Evolutionary conservation across 2,888 invertebrate genomes (phyloP), one percentile per base, ranked within the genome.

Genomic region (Pinctada fucata): DNA sequence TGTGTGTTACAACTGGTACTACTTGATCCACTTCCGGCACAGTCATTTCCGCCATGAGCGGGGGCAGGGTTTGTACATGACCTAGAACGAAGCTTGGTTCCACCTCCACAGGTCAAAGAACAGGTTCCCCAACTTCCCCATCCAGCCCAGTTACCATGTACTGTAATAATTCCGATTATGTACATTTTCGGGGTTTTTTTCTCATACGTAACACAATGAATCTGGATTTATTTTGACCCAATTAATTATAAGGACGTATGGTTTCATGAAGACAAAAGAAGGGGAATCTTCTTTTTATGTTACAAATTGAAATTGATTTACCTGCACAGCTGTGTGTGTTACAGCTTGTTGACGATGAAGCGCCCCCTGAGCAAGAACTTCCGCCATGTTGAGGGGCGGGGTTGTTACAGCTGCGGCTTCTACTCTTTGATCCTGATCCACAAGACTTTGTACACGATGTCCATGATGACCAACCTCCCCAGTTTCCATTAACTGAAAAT

Each of bases 351-450:
- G 73, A n/a, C 16, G 48, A 5, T 65, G 49, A 16, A 3, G 73
- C 16, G 3, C 58, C 49, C 16, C 73, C 73, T 3, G 48, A 13
- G 50, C 73, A 73, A 3, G 48, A 13, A 4, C 16, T 64, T 10
- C 75, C 75, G 13, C 75, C 75, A 52, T 68, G 51, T 49, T 50
- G 52, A 45, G 75, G 68, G 10, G 45, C 2, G 3, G 75, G 75
- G 47, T 75, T 73, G 2, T 8, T 72, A 31, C 82, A 79, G 2
- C 83, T 83, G 45, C 85, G 82, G 2, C 68, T 69, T 72, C 89
- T 88, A 4, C 63, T 78, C 65, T 84, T 79, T 0, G 79, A 78
- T 10, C 91, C 80, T n/a, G 76, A 65, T 31, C 49, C 73, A 50
- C 73, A 73, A 2, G 73, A 78, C 0, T 47, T 78, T 13, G 88